These are phyloP conservation scores for Pangasius larnaudii DNA, from an alignment of 2,797 vertebrate species.

Conservation along the genomic window DNA sequence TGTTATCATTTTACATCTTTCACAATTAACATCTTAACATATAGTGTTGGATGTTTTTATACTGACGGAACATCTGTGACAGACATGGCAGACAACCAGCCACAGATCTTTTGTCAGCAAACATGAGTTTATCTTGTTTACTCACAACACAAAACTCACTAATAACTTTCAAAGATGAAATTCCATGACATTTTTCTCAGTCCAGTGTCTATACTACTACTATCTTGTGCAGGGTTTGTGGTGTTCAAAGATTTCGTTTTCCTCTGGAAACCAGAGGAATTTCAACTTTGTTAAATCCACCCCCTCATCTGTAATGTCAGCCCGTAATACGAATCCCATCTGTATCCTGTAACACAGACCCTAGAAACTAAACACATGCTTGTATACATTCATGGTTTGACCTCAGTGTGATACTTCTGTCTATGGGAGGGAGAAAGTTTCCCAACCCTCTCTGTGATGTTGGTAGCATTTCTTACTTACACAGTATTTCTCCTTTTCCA, in stretches of 20 bases:
- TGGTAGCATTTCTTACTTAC: not conserved
- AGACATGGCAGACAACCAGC: not conserved
- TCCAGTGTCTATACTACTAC: not conserved
- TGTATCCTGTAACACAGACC: not conserved
- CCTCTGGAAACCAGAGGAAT: not conserved
- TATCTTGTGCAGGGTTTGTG: not conserved
- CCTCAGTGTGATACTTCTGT: not conserved
- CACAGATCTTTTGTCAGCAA: not conserved
- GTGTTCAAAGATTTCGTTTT: not conserved
- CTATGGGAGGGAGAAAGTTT: not conserved
- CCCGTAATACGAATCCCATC: not conserved
- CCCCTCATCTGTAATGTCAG: not conserved
- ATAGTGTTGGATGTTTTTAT: not conserved
- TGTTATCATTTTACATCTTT: not conserved
- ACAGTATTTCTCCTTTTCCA: conserved; percentile 3
- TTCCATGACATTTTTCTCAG: not conserved
- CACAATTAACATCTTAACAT: no score
- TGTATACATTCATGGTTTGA: not conserved
- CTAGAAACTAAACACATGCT: not conserved
- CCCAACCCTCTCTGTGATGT: not conserved
- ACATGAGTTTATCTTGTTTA: no score
- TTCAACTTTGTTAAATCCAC: not conserved
- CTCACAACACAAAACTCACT: not conserved
- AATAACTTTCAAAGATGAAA: not conserved
- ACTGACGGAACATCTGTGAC: no score